These are phyloP conservation scores for Delphinapterus leucas DNA, from an alignment of 2,113 vertebrate genomes.

Conservation along the genomic window DNA sequence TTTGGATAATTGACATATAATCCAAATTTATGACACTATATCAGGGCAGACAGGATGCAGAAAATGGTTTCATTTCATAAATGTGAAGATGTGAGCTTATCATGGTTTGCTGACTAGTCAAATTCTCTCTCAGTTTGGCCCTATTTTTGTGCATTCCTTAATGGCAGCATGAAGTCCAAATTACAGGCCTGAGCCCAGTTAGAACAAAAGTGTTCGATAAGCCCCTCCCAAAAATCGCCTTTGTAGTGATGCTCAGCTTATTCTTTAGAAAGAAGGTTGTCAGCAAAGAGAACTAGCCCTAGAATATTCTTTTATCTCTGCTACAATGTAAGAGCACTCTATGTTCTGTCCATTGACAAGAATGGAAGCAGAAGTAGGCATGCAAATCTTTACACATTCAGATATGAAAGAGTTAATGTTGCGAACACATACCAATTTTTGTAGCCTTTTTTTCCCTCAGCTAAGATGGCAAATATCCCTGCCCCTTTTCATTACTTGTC, in stretches of 20 bases:
- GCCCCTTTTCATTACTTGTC: not conserved
- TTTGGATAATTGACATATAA: constrained; percentile 80
- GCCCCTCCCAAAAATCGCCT: not conserved
- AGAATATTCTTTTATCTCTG: not conserved
- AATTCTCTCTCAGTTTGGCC: constrained; percentile 56
- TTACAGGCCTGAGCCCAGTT: not conserved
- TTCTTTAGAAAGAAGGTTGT: not conserved
- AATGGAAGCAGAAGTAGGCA: not conserved
- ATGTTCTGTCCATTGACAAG: not conserved
- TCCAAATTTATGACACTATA: constrained; percentile 81
- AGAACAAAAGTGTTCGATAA: not conserved
- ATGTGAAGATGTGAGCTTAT: constrained; percentile 70
- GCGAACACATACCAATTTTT: not conserved
- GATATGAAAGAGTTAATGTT: not conserved
- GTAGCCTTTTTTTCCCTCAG: not conserved
- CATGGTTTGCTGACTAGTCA: constrained; percentile 57
- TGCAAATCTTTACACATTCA: not conserved
- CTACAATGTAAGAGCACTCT: not conserved
- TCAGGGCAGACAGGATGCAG: constrained; percentile 64
- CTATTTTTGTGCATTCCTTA: not conserved
- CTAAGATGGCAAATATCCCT: not conserved
- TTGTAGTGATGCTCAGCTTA: not conserved
- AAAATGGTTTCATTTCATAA: constrained; percentile 76
- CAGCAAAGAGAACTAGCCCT: not conserved
- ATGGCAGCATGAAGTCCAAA: constrained; percentile 6